Conservation (phyloP, 2,888 invertebrate species). For the Lacanobia wlatinum region DNA sequence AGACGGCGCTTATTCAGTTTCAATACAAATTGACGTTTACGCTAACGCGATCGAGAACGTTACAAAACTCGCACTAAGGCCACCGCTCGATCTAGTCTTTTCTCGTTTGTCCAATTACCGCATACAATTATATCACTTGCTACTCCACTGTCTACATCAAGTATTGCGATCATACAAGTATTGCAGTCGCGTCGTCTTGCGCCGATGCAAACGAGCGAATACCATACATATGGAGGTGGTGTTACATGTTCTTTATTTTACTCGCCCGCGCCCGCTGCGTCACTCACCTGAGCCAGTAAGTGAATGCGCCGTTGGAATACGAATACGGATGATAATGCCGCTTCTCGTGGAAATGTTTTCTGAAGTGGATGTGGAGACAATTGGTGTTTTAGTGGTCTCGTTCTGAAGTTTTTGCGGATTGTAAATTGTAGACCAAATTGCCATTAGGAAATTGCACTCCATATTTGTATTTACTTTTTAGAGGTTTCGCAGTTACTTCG, state of each 20-base stretch:
- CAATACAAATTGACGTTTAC: too few species aligned
- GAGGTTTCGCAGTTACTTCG: not conserved
- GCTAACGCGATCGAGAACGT: too few species aligned
- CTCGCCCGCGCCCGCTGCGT: slow-evolving; percentile 66
- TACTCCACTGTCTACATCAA: slow-evolving; percentile 20
- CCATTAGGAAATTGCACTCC: not conserved
- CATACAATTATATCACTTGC: slow-evolving; percentile 21
- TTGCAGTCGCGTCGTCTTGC: slow-evolving; percentile 45
- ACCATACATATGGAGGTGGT: slow-evolving; percentile 70
- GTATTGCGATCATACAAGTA: slow-evolving; percentile 44
- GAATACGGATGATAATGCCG: slow-evolving; percentile 52
- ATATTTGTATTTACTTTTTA: not conserved
- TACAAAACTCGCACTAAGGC: too few species aligned
- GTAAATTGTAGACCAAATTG: not conserved
- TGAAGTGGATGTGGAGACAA: slow-evolving; percentile 30
- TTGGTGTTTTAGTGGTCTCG: slow-evolving; percentile 1
- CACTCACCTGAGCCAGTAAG: slow-evolving; percentile 68
- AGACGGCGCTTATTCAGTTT: too few species aligned
- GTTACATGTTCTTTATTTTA: slow-evolving; percentile 70
- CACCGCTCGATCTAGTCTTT: not conserved
- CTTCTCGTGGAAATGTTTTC: slow-evolving; percentile 39
- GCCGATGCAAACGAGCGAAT: slow-evolving; percentile 67
- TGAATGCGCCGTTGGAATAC: slow-evolving; percentile 73
- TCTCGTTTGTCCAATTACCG: slow-evolving; percentile 14
- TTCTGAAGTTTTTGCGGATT: not conserved